Evolutionary conservation across 2,797 vertebrate species (phyloP).

Genomic region (Acanthopagrus latus): DNA sequence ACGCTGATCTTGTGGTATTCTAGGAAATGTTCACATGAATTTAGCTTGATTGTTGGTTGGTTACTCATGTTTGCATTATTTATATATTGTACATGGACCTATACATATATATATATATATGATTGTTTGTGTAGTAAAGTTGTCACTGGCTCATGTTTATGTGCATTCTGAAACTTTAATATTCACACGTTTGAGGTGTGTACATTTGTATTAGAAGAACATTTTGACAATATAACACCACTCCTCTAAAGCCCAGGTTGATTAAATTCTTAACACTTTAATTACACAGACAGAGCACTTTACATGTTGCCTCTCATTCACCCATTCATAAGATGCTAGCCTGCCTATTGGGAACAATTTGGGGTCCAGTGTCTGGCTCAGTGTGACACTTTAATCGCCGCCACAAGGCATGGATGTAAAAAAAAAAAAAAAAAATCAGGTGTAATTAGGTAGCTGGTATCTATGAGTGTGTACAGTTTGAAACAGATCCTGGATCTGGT

Average conservation of each 20-base stretch:
- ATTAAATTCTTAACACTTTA: background rate
- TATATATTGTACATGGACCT: background rate
- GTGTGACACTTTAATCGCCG: no score
- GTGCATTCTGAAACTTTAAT: background rate
- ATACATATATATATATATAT: background rate
- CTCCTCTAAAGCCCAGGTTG: background rate
- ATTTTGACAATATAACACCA: background rate
- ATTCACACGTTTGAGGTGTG: background rate
- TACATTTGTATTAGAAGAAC: background rate
- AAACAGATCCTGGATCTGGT: no score
- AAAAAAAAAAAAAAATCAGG: no score
- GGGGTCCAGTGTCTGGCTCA: no score
- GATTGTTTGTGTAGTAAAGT: background rate
- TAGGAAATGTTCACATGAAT: background rate
- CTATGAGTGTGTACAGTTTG: no score
- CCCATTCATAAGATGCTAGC: background rate
- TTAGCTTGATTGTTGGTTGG: background rate
- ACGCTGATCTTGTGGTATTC: conserved; percentile 1
- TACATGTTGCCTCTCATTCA: background rate
- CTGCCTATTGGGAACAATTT: background rate
- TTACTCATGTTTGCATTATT: background rate
- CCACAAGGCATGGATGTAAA: no score
- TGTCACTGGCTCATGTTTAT: background rate
- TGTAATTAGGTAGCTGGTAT: no score
- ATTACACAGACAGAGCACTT: background rate